Evolutionary conservation across 2,113 vertebrate species (phyloP).

Genomic region (Melanerpes formicivorus): DNA sequence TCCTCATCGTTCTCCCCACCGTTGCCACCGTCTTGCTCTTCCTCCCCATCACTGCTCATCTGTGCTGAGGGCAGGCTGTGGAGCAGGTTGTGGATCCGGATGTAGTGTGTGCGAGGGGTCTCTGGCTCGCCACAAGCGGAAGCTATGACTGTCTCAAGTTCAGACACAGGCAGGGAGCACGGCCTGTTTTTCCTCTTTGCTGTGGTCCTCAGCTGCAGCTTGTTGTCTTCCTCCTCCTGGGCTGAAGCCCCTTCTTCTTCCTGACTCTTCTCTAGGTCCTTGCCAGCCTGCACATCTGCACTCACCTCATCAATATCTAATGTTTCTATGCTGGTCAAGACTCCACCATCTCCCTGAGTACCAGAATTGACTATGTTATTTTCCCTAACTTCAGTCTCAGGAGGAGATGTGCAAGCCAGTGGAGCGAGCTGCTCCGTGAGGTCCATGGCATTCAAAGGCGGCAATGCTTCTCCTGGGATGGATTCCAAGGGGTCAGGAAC

Average conservation of each 20-base stretch:
- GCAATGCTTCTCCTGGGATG: slow-evolving; percentile 38
- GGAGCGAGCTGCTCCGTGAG: slow-evolving; percentile 47
- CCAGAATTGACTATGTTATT: slow-evolving; percentile 53
- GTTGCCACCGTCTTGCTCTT: slow-evolving; percentile 55
- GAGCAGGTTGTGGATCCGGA: slow-evolving; percentile 93
- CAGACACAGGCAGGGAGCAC: slow-evolving; percentile 92
- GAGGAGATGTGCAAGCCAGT: slow-evolving; percentile 39
- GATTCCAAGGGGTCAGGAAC: slow-evolving; percentile 58
- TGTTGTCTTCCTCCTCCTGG: slow-evolving; percentile 58
- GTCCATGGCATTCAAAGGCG: slow-evolving; percentile 54
- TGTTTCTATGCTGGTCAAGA: slow-evolving; percentile 20
- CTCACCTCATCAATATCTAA: slow-evolving; percentile 46
- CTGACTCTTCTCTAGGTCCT: slow-evolving; percentile 57
- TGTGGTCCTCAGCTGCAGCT: slow-evolving; percentile 71
- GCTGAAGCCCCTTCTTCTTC: slow-evolving; percentile 57
- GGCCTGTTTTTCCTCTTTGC: slow-evolving; percentile 87
- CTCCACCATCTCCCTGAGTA: slow-evolving; percentile 52
- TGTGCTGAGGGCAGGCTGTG: slow-evolving; percentile 92
- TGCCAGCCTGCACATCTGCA: slow-evolving; percentile 26
- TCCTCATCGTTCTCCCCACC: slow-evolving; percentile 74
- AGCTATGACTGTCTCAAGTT: slow-evolving; percentile 94
- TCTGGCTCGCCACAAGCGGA: slow-evolving; percentile 91
- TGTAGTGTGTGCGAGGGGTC: slow-evolving; percentile 95
- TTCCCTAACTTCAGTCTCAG: slow-evolving; percentile 62
- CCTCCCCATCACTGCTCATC: slow-evolving; percentile 69